These are phyloP conservation scores for Leptarthrus brevirostris DNA, from an alignment of 2,888 invertebrate species.

Conservation along the genomic window DNA sequence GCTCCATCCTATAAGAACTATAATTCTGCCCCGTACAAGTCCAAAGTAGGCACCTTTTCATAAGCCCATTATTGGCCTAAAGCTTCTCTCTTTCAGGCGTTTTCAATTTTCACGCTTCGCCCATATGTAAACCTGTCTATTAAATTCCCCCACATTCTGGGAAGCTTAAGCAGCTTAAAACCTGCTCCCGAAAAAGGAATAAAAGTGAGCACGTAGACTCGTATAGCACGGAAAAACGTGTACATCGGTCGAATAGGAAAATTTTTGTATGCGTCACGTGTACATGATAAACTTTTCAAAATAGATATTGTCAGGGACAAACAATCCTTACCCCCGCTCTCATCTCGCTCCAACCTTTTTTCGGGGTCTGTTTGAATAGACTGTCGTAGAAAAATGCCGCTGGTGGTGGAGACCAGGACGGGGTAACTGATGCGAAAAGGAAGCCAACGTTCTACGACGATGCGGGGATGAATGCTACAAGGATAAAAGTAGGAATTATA, in stretches of 20 bases:
- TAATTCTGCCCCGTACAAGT: not conserved
- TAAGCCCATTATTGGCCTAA: constrained; percentile 8
- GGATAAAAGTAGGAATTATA: constrained; percentile 18
- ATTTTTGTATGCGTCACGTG: constrained; percentile 47
- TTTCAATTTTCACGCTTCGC: constrained; percentile 34
- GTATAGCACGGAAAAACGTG: constrained; percentile 24
- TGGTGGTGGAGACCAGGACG: too few relatives aligned
- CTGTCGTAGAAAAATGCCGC: not conserved
- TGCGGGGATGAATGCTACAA: not conserved
- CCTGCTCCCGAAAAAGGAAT: constrained; percentile 20
- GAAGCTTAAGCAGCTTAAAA: constrained; percentile 36
- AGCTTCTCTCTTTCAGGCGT: not conserved
- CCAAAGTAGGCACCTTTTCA: constrained; percentile 18
- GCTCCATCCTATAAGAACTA: not conserved
- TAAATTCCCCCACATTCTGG: constrained; percentile 5
- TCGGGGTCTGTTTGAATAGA: not conserved
- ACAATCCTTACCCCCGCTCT: constrained; percentile 5
- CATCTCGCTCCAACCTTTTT: not conserved
- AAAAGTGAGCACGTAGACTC: constrained; percentile 31
- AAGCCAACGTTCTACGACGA: not conserved
- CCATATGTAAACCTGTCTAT: constrained; percentile 29
- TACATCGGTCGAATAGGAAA: constrained; percentile 16
- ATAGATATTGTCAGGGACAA: constrained; percentile 47
- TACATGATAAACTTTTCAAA: constrained; percentile 46
- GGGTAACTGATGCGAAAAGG: constrained; percentile 10